A percentile compares a stretch with the other conserved stretches of the same genome.
phyloP scores from a whole-genome alignment of 2,888 invertebrate species.

The Philopedon plagiatum region DNA sequence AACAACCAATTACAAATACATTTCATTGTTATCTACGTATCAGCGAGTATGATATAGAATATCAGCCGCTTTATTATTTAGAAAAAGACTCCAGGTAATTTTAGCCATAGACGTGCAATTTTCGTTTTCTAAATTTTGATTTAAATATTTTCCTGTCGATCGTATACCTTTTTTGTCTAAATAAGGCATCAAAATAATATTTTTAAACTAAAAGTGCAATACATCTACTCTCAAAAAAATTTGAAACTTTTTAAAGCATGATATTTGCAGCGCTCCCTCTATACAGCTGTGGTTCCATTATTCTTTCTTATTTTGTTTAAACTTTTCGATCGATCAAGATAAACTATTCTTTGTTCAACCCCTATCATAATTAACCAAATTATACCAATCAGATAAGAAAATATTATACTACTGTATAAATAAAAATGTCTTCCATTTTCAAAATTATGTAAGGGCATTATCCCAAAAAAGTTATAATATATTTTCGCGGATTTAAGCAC shows the following conservation, averaged over 20 bases:
- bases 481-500: not conserved
- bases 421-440: not conserved
- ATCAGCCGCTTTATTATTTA: constrained; percentile 21
- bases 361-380: not conserved
- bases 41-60: constrained; percentile 23
- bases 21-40: constrained; percentile 20
- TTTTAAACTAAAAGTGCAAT: no score
- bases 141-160: no score
- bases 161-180: no score
- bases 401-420: not conserved
- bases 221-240: no score
- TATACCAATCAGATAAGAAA: not conserved
- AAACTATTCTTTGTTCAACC: not conserved
- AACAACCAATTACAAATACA: constrained; percentile 24
- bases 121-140: no score
- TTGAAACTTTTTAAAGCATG: no score
- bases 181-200: no score
- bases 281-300: no score
- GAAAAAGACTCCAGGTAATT: not conserved
- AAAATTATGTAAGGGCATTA: constrained; percentile 3
- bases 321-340: not conserved
- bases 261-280: no score
- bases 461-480: not conserved
- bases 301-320: no score
- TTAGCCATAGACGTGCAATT: not conserved